Evolutionary conservation across 2,888 invertebrate genomes (phyloP), one percentile per base, ranked within the genome.

Genomic region (Eurytoma californica): DNA sequence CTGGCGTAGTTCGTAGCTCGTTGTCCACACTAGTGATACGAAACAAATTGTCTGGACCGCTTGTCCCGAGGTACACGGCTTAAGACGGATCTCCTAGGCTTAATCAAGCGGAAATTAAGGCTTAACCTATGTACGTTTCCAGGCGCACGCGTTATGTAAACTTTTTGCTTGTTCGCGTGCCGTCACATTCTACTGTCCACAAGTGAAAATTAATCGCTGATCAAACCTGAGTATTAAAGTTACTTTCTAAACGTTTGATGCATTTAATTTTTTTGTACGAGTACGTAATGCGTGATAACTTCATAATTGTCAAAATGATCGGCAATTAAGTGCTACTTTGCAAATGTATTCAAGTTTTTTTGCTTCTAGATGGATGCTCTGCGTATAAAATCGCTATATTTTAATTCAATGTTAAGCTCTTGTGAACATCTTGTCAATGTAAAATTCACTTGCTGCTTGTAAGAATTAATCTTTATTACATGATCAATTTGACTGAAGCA

Each of bases 231-330:
- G 5, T 39, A 5, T 58, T 30, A 16, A 3, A 47, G 55, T 12
- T 20, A 57, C 66, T 72, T 77, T 72, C 77, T 65, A 65, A 39
- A 69, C 28, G 20, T 61, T 14, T 47, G 55, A 20, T 69, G 61
- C 68, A 28, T 55, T 76, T 39, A 9, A 63, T 63, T 14, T 16
- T 70, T 70, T 47, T 12, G 18, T 51, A 47, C 9, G 16, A 18
- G 7, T 24, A 24, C 39, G 39, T 53, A 39, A 57, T 3, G 0
- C 30, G n/a, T 55, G 9, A 18, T 55, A 3, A 13, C 0, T 55
- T 28, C 2, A 53, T 55, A 16, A 55, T 30, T 28, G 18, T 63
- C 53, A 9, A 61, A 5, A 72, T 30, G n/a, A n/a, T 51, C 61
- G 28, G 28, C 51, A 3, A 60, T 51, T 30, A 28, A 9, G 2